Base-by-base conservation (phyloP, 1,140 invertebrate species). In the Zaprionus taronus region DNA sequence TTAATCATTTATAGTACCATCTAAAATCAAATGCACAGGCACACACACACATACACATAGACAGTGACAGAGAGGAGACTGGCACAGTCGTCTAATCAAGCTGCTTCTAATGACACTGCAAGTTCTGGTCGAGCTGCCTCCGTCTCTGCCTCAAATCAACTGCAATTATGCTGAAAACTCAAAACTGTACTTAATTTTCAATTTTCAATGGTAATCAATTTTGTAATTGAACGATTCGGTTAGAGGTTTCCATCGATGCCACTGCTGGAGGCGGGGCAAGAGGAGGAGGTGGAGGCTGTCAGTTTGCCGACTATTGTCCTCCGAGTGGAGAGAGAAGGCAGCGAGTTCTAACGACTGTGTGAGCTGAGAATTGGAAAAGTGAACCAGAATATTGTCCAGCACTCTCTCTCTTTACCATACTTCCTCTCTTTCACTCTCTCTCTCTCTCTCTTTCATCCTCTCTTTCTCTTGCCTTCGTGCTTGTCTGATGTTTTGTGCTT, bases 131-230 rank as follows among this genome's bases (percentile, higher is more conserved):
- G 38, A 73, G 28, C 20, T 24, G 22, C 20, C 11, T 5, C 11
- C 20, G 20, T 11, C 47, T 2, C 47, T 24, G 47, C 47, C 20
- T 24, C 20, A 75, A 83, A 79, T 89, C 81, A 77, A 81, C 85
- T 89, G 85, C 85, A 90, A 90, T 89, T 84, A 89, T 84, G 84
- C 85, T 81, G 81, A 83, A 89, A 81, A 84, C 79, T 81, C 75
- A 89, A 89, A 89, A 89, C 84, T 89, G 81, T 81, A 84, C 85
- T 89, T 89, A 89, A 89, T 89, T 89, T 87, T 84, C 79, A 81
- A 89, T 79, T 84, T 89, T 89, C 81, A 84, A 79, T 89, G 81
- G 84, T 89, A 83, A 89, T 89, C 84, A 89, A 84, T 89, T 89
- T 79, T 72, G 85, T 89, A 89, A 89, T 89, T 89, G 84, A 89